These are phyloP conservation scores for Cheilosia urbana DNA, from an alignment of 2,888 invertebrate species.

Conservation along the genomic window DNA sequence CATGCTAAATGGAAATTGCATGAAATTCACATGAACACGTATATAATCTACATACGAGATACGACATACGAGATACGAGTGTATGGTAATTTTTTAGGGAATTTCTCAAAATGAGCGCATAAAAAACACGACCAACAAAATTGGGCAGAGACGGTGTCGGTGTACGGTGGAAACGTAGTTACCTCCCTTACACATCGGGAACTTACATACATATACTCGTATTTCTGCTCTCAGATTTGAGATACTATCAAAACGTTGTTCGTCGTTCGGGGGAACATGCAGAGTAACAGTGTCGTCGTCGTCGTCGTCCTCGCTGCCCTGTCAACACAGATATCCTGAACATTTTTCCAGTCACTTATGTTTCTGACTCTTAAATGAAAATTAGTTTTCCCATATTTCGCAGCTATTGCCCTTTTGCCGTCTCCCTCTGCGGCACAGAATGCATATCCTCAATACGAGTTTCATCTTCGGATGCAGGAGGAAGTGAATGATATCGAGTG, in stretches of 20 bases:
- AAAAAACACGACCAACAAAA: slow-evolving; percentile 52
- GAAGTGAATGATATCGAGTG: slow-evolving; percentile 24
- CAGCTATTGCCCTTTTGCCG: slow-evolving; percentile 41
- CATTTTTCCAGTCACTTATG: slow-evolving; percentile 73
- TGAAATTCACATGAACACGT: slow-evolving; percentile 73
- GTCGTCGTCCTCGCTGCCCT: background rate
- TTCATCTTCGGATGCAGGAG: slow-evolving; percentile 4
- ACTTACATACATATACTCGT: background rate
- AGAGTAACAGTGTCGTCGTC: background rate
- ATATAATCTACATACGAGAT: slow-evolving; percentile 44
- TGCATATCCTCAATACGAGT: background rate
- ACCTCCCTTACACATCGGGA: slow-evolving; percentile 3
- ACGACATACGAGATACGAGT: background rate
- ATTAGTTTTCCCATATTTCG: slow-evolving; percentile 69
- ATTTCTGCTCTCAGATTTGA: slow-evolving; percentile 51
- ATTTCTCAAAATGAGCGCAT: slow-evolving; percentile 40
- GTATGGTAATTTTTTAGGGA: slow-evolving; percentile 73
- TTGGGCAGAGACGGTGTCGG: background rate
- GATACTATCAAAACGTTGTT: slow-evolving; percentile 59
- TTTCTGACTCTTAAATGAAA: slow-evolving; percentile 73
- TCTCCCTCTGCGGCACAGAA: background rate
- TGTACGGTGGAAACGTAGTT: slow-evolving; percentile 30
- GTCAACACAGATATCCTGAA: slow-evolving; percentile 29
- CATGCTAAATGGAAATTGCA: slow-evolving; percentile 69
- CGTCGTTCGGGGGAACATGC: slow-evolving; percentile 31